Percentiles rank a stretch among this genome's conserved stretches.
These are phyloP conservation scores for Brienomyrus brachyistius DNA, from an alignment of 2,113 vertebrate species.

Conservation along the genomic window DNA sequence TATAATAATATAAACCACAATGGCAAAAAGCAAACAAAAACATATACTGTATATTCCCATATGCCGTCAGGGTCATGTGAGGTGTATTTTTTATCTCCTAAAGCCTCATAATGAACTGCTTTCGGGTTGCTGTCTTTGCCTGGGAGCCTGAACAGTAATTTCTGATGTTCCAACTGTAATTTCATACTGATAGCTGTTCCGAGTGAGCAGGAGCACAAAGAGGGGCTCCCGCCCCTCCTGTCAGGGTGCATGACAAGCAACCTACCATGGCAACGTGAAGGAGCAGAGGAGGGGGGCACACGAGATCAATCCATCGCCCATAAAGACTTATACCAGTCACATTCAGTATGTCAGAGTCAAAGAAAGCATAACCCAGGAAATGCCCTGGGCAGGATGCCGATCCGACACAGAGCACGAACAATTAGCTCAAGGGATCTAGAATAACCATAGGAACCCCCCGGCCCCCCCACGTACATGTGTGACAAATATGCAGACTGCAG, in stretches of 20 bases:
- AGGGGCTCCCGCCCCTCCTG: background rate
- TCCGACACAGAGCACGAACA: background rate
- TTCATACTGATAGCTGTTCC: background rate
- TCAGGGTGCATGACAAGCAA: background rate
- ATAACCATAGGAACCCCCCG: background rate
- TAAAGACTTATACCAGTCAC: background rate
- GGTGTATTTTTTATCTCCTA: constrained; percentile 6
- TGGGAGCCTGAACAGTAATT: background rate
- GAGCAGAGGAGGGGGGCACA: background rate
- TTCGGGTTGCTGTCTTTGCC: background rate
- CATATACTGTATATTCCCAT: background rate
- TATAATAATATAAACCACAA: background rate
- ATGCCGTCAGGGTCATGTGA: background rate
- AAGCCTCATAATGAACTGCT: constrained; percentile 15
- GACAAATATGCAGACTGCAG: background rate
- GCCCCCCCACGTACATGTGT: background rate
- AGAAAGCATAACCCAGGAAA: background rate
- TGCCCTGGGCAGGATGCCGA: background rate
- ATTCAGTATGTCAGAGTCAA: background rate
- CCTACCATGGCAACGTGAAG: background rate
- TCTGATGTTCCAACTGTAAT: background rate
- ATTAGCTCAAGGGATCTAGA: background rate
- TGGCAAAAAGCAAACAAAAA: background rate
- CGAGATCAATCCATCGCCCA: background rate
- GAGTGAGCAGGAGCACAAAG: background rate